Base-by-base conservation (phyloP, 2,113 vertebrate species). In the Toxotes jaculatrix region DNA sequence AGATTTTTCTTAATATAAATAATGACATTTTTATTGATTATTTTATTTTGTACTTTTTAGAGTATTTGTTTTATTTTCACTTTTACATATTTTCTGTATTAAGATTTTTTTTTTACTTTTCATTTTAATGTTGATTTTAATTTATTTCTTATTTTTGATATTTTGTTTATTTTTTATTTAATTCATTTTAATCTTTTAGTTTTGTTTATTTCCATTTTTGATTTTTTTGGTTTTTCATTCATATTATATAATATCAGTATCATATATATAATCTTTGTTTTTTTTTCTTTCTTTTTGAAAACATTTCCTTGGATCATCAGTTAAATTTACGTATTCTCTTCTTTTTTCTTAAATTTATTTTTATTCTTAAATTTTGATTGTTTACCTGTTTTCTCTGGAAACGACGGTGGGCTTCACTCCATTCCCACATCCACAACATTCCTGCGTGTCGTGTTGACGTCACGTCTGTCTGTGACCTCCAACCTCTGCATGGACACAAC, bases 401-500 rank as follows among this genome's bases (percentile, higher is more conserved):
- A 81, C 42, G 68, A 85, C 84, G 82, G 90, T 89, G 90, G 91
- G 94, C 94, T 93, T 95, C 95, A 95, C 94, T 93, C 87, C 94
- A 95, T 96, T 92, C 86, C 90, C 86, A 34, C 95, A 95, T 95
- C 92, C 91, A 91, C 91, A 82, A 95, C 93, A 92, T 94, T 86
- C 93, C 93, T 93, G 85, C 92, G 92, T 95, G 94, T 95, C 77
- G 85, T 95, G 90, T 90, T 94, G 93, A 94, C 87, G 93, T 95
- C 94, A 94, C 93, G 90, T 93, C 88, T 93, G 91, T 93, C 79
- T 91, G 90, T 89, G 92, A 90, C 91, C 89, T 91, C 70, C 57
- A 27, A 90, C 87, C 82, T 86, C 80, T 95, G 94, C 95, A 95
- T 95, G 95, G 93, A 94, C 93, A 92, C 89, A 91, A 93, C 90